phyloP scores from a whole-genome alignment of 2,113 vertebrate species.

The Alethe diademata region DNA sequence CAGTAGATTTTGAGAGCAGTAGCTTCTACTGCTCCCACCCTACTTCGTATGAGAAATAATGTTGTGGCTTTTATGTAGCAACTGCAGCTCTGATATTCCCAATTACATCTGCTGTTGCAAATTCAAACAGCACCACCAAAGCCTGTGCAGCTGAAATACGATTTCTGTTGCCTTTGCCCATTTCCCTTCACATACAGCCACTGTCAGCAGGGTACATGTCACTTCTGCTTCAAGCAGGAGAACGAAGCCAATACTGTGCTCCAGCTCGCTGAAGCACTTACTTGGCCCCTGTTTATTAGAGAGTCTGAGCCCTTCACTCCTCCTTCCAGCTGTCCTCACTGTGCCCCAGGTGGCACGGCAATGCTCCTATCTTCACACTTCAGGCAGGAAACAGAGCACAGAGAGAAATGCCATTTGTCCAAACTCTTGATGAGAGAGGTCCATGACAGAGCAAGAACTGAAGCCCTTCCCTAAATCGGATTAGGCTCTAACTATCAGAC shows the following conservation, averaged over 20 bases:
- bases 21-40: neutral
- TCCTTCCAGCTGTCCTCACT: constrained; percentile 53
- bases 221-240: constrained; percentile 43
- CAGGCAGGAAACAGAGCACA: constrained; percentile 65
- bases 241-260: constrained; percentile 41
- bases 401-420: constrained; percentile 54
- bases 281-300: constrained; percentile 53
- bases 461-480: constrained; percentile 25
- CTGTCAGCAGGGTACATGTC: constrained; percentile 54
- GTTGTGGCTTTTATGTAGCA: neutral
- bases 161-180: neutral
- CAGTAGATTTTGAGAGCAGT: neutral
- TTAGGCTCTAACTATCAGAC: constrained; percentile 29
- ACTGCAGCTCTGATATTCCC: neutral
- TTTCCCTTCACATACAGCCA: neutral
- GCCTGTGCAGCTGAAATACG: neutral
- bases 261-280: constrained; percentile 62
- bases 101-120: neutral
- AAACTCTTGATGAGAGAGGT: constrained; percentile 26
- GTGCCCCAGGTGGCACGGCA: constrained; percentile 53
- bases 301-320: constrained; percentile 47
- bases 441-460: constrained; percentile 13
- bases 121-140: neutral
- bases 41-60: neutral
- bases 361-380: constrained; percentile 58